A percentile compares a stretch with the other conserved stretches of the same genome.
These are phyloP conservation scores for Orestias chungarensis DNA, from an alignment of 2,797 vertebrate genomes.

Conservation along the genomic window DNA sequence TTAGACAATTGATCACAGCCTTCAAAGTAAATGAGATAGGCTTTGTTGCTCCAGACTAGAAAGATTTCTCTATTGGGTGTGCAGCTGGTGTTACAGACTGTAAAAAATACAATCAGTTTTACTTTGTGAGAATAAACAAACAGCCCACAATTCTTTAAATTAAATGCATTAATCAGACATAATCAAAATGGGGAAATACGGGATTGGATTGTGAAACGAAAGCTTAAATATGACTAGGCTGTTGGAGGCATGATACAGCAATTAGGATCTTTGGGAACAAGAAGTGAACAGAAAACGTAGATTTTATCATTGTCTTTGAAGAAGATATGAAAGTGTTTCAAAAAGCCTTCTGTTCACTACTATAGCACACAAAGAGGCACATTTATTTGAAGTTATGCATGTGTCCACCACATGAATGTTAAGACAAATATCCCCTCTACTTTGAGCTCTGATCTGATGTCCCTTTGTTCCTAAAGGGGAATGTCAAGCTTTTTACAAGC, in stretches of 20 bases:
- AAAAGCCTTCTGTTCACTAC: slow-evolving; percentile 3
- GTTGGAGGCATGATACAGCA: slow-evolving; percentile 1
- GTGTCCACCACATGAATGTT: slow-evolving; percentile 4
- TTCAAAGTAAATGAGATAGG: slow-evolving; percentile 20
- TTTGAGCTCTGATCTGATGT: slow-evolving; percentile 4
- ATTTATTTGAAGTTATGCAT: slow-evolving; percentile 14
- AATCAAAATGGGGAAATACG: not conserved
- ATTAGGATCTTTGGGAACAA: slow-evolving; percentile 2
- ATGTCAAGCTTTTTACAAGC: not conserved
- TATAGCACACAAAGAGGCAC: not conserved
- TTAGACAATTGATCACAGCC: slow-evolving; percentile 9
- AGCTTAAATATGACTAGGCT: not conserved
- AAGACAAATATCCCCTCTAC: not conserved
- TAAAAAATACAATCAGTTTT: not conserved
- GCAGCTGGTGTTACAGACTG: not conserved
- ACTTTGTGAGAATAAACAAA: not conserved
- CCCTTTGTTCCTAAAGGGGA: not conserved
- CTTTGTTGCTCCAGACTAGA: slow-evolving; percentile 10
- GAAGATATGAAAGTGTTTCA: not conserved
- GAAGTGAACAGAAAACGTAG: slow-evolving; percentile 5
- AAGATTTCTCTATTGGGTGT: slow-evolving; percentile 16
- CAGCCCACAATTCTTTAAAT: not conserved
- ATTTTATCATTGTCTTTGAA: slow-evolving; percentile 4
- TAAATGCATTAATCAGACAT: slow-evolving; percentile 4
- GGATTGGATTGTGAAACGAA: not conserved